These are phyloP conservation scores for Cassiopea andromeda DNA, from an alignment of 30 jellyfish, hydroid and myxozoan genomes.

Conservation along the genomic window DNA sequence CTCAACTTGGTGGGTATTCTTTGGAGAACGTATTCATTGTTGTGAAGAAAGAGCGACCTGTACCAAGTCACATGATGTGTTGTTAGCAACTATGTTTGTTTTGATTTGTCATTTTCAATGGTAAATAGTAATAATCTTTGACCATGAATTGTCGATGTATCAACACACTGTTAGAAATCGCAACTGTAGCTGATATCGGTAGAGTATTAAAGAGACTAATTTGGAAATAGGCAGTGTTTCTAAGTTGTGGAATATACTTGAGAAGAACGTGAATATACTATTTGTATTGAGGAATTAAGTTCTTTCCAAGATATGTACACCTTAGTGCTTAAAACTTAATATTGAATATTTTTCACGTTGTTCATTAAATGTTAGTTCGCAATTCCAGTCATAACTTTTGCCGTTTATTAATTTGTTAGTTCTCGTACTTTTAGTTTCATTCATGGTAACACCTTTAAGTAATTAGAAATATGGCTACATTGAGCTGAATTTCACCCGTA, in stretches of 20 bases:
- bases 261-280: too few relatives aligned
- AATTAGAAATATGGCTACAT: too few relatives aligned
- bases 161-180: conserved; percentile 4
- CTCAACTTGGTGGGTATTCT: not conserved
- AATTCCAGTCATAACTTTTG: too few relatives aligned
- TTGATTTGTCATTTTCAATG: not conserved
- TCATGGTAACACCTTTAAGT: too few relatives aligned
- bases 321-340: too few relatives aligned
- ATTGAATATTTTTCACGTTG: too few relatives aligned
- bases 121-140: not conserved
- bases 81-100: not conserved
- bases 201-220: not conserved
- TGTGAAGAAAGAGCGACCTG: not conserved
- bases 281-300: too few relatives aligned
- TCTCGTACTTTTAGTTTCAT: too few relatives aligned
- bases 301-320: too few relatives aligned
- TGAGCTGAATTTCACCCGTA: too few relatives aligned
- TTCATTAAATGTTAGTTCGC: too few relatives aligned
- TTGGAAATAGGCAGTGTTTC: not conserved
- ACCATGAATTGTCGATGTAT: not conserved
- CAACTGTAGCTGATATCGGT: not conserved
- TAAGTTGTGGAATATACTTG: not conserved
- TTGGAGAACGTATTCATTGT: not conserved
- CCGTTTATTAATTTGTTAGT: too few relatives aligned
- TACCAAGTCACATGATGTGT: not conserved